phyloP scores from a whole-genome alignment of 2,888 invertebrate species.

The Conomelus anceps region DNA sequence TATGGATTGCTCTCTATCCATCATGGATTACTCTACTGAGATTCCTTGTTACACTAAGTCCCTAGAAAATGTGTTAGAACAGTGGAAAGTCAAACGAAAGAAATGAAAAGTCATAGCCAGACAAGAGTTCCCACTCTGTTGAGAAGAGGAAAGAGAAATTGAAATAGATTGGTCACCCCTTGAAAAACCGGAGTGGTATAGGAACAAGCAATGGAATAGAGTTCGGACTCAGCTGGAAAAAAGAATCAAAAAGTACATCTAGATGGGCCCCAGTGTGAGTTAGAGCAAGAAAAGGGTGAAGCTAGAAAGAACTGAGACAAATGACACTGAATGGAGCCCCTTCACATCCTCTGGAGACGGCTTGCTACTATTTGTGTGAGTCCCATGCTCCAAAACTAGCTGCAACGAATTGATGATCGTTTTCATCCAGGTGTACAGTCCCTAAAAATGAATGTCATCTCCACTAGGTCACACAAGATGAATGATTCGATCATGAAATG shows the following conservation, averaged over 20 bases:
- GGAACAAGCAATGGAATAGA: neutral
- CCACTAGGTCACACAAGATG: neutral
- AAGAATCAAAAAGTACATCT: neutral
- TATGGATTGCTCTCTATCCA: neutral
- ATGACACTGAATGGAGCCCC: neutral
- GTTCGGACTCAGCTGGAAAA: neutral
- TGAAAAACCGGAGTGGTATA: neutral
- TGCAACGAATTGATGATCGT: neutral
- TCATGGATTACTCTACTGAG: neutral
- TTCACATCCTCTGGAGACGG: neutral
- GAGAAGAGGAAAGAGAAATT: neutral
- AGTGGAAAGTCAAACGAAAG: neutral
- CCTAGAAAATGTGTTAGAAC: neutral
- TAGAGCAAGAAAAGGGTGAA: neutral
- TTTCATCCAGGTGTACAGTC: neutral
- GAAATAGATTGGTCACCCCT: neutral
- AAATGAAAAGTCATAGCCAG: neutral
- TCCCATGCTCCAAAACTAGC: neutral
- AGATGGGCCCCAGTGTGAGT: neutral
- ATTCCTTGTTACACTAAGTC: neutral
- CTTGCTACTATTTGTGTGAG: neutral
- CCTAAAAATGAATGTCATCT: neutral
- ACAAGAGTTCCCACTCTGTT: neutral
- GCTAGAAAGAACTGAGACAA: neutral
- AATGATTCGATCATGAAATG: neutral